Evolutionary conservation across 2,797 vertebrate species (phyloP).

Genomic region (Anas bahamensis): DNA sequence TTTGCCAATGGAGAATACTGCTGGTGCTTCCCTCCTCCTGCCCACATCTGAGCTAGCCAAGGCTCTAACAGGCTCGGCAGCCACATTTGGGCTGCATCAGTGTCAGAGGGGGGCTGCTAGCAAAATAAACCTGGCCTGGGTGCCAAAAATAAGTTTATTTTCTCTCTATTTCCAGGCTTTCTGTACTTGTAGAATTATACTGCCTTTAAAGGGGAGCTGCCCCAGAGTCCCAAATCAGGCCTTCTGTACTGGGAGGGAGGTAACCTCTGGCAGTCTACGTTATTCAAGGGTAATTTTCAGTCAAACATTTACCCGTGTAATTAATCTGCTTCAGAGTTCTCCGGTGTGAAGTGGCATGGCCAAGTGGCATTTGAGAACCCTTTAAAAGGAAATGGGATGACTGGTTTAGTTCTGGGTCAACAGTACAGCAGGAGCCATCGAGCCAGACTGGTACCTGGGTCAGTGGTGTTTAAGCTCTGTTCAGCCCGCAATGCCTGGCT

Average conservation of each 20-base stretch:
- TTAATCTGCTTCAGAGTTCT: background rate
- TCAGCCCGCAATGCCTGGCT: background rate
- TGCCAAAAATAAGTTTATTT: constrained; percentile 41
- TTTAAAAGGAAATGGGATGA: constrained; percentile 1
- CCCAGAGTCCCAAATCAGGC: background rate
- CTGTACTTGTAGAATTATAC: background rate
- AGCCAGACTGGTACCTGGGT: background rate
- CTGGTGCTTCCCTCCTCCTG: background rate
- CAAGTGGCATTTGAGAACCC: constrained; percentile 36
- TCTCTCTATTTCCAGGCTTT: background rate
- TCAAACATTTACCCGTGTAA: constrained; percentile 10
- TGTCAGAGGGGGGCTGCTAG: background rate
- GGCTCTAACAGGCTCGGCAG: background rate
- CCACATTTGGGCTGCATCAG: background rate
- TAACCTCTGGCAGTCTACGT: background rate
- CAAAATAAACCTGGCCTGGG: background rate
- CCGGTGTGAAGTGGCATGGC: background rate
- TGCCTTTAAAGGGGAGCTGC: background rate
- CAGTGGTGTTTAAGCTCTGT: background rate
- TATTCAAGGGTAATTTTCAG: background rate
- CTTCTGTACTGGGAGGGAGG: background rate
- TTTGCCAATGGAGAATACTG: background rate
- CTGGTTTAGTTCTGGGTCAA: constrained; percentile 51
- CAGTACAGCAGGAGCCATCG: background rate
- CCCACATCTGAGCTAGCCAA: background rate